Evolutionary conservation across 2,113 vertebrate species (phyloP).

Genomic region (Macrotus californicus): DNA sequence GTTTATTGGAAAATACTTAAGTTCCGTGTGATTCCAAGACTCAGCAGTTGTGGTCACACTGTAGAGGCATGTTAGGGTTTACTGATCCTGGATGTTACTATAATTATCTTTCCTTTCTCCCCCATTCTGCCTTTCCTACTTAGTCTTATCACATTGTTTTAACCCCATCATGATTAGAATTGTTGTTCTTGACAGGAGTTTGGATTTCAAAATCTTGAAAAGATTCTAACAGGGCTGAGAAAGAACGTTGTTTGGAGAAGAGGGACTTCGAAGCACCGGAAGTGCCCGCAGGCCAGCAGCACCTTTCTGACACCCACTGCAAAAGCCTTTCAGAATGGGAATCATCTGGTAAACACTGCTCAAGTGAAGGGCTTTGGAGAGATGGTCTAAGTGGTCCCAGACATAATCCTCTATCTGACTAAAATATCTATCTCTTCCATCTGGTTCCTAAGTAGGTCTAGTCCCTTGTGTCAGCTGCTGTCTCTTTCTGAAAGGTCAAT

Average conservation of each 20-base stretch:
- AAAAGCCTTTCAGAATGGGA: neutral
- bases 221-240: neutral
- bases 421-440: neutral
- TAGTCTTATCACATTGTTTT: neutral
- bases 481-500: neutral
- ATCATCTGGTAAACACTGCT: neutral
- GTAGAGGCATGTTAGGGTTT: rapidly evolving
- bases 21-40: neutral
- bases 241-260: neutral
- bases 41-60: neutral
- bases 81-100: neutral
- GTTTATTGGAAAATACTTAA: neutral
- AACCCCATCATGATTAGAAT: neutral
- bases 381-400: neutral
- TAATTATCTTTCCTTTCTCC: neutral
- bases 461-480: neutral
- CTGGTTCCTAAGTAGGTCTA: neutral
- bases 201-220: neutral
- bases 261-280: neutral
- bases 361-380: neutral
- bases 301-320: neutral
- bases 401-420: neutral
- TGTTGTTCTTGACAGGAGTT: neutral
- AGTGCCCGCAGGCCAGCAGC: neutral
- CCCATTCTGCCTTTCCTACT: neutral